A percentile compares a stretch with the other conserved stretches of the same genome.
Evolutionary conservation across 2,113 vertebrate genomes (phyloP).

Genomic region (Corythaixoides concolor): DNA sequence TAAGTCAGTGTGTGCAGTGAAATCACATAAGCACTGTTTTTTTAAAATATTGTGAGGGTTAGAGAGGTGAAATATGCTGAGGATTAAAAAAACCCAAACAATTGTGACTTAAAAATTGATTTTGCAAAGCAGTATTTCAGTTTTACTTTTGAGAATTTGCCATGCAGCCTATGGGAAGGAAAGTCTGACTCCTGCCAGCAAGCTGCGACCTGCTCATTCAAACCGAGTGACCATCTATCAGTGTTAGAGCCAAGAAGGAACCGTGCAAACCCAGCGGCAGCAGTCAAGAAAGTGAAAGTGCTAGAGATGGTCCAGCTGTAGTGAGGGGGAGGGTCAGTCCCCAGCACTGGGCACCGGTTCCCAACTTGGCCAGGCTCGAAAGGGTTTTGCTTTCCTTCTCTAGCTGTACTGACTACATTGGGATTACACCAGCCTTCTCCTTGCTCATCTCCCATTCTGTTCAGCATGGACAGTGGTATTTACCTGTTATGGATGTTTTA

Average conservation of each 20-base stretch:
- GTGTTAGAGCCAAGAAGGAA: slow-evolving; percentile 12
- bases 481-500: not conserved
- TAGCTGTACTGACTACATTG: not conserved
- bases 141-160: not conserved
- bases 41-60: slow-evolving; percentile 33
- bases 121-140: slow-evolving; percentile 7
- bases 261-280: not conserved
- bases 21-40: not conserved
- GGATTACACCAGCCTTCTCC: not conserved
- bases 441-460: not conserved
- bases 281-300: not conserved
- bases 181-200: not conserved
- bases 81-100: not conserved
- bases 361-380: not conserved
- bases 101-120: slow-evolving; percentile 10
- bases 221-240: not conserved
- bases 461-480: not conserved
- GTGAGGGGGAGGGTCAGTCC: not conserved
- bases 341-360: accelerated
- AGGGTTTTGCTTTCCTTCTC: not conserved
- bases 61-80: slow-evolving; percentile 22
- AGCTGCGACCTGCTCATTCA: not conserved
- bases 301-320: not conserved
- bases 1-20: not conserved
- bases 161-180: not conserved